Conservation (phyloP, 2,113 vertebrate genomes). For the Himantopus leucocephalus region DNA sequence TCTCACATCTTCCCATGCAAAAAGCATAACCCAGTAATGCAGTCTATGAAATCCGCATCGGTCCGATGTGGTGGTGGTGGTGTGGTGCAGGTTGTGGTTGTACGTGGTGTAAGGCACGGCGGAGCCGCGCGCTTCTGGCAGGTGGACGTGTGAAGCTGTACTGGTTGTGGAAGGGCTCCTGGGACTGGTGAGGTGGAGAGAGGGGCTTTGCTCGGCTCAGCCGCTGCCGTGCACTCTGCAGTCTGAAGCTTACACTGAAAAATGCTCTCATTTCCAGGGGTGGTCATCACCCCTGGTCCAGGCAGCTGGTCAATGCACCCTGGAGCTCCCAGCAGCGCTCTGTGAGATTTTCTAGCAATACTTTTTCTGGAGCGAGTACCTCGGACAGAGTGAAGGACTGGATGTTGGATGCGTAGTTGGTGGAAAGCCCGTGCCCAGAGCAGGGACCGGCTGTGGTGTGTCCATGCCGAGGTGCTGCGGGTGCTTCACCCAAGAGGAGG, state of each 20-base stretch:
- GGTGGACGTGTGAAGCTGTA: no score
- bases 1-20: background rate
- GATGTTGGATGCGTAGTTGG: background rate
- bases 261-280: background rate
- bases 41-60: rapidly evolving
- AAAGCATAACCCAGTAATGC: background rate
- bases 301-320: background rate
- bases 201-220: background rate
- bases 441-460: background rate
- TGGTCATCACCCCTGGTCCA: background rate
- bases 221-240: rapidly evolving
- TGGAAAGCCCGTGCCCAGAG: background rate
- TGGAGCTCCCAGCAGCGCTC: background rate
- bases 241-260: background rate
- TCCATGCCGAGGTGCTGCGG: background rate
- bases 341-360: background rate
- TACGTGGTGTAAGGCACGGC: background rate
- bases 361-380: no score
- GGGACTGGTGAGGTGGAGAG: background rate
- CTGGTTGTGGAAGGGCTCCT: background rate
- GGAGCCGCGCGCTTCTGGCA: background rate
- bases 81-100: background rate
- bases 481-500: background rate
- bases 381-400: no score
- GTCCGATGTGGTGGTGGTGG: background rate